phyloP scores from a whole-genome alignment of 2,797 vertebrate genomes.

The Cuculus canorus region DNA sequence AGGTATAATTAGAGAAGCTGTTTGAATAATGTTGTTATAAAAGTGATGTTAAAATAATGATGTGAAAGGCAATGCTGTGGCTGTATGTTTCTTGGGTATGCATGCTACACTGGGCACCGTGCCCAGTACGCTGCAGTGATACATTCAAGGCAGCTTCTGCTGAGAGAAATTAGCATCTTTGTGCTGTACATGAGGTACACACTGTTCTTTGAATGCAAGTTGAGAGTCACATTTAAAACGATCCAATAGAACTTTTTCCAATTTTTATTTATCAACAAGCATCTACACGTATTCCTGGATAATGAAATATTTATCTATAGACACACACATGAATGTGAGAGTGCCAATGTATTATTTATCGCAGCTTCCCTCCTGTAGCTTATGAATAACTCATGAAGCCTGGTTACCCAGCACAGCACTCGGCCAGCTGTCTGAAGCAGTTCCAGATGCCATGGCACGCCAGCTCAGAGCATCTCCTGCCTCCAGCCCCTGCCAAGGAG shows the following conservation, averaged over 20 bases:
- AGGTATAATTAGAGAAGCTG: slow-evolving; percentile 51
- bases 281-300: not conserved
- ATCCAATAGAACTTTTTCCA: slow-evolving; percentile 30
- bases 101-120: not conserved
- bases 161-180: slow-evolving; percentile 53
- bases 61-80: slow-evolving; percentile 18
- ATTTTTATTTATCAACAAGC: slow-evolving; percentile 64
- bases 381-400: slow-evolving; percentile 43
- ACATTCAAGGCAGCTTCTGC: slow-evolving; percentile 20
- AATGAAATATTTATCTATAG: slow-evolving; percentile 66
- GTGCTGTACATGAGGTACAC: slow-evolving; percentile 31
- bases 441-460: not conserved
- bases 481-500: not conserved
- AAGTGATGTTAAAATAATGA: slow-evolving; percentile 45
- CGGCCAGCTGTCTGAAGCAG: not conserved
- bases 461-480: not conserved
- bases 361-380: not conserved
- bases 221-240: slow-evolving; percentile 20
- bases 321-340: not conserved
- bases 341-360: slow-evolving; percentile 48
- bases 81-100: not conserved
- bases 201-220: slow-evolving; percentile 25
- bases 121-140: slow-evolving; percentile 14
- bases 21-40: slow-evolving; percentile 6
- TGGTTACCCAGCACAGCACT: not conserved